A percentile compares a stretch with the other conserved stretches of the same genome.
These are phyloP conservation scores for Hypsopygia costalis DNA, from an alignment of 2,888 invertebrate species.

Conservation along the genomic window DNA sequence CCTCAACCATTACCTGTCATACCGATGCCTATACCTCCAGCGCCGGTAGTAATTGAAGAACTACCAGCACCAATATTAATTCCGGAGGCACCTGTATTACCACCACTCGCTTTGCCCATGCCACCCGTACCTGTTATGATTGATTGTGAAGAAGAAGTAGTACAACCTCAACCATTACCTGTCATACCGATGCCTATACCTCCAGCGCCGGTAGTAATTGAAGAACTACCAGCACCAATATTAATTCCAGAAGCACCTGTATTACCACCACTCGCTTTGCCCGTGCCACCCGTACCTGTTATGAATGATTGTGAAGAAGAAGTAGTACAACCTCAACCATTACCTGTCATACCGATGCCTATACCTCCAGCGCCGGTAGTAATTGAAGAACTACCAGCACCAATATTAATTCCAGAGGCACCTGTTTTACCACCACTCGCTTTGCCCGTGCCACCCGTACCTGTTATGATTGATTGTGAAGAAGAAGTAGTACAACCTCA, in stretches of 20 bases:
- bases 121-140: not conserved
- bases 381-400: slow-evolving; percentile 7
- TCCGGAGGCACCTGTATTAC: slow-evolving; percentile 24
- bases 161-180: not conserved
- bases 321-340: not conserved
- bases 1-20: not conserved
- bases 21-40: slow-evolving; percentile 5
- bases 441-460: slow-evolving; percentile 13
- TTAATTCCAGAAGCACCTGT: slow-evolving; percentile 22
- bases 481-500: not conserved
- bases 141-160: slow-evolving; percentile 2
- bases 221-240: slow-evolving; percentile 7
- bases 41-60: slow-evolving; percentile 8
- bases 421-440: slow-evolving; percentile 22
- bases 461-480: slow-evolving; percentile 5
- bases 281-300: slow-evolving; percentile 9
- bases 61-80: slow-evolving; percentile 10
- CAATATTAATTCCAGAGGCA: slow-evolving; percentile 17
- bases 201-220: slow-evolving; percentile 4
- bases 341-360: slow-evolving; percentile 5
- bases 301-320: slow-evolving; percentile 7
- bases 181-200: slow-evolving; percentile 5
- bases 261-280: slow-evolving; percentile 19
- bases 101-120: slow-evolving; percentile 19
- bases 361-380: slow-evolving; percentile 1